Evolutionary conservation across 2,797 vertebrate species (phyloP), one percentile per base, ranked within the genome.

Genomic region (Kryptopterus vitreolus): DNA sequence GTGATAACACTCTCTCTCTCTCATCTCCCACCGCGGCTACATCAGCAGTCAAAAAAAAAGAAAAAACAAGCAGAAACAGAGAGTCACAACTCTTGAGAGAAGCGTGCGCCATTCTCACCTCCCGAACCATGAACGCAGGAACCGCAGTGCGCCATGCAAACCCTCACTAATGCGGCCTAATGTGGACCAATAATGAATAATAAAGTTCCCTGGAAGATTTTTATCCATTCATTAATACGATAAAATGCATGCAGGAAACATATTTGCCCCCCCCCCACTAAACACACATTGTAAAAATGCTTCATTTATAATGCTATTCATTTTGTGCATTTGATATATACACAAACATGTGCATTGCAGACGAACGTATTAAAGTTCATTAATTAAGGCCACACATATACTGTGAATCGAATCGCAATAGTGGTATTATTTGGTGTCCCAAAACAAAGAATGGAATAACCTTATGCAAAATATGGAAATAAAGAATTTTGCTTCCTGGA

Each of bases 401-500:
- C 68, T 20, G 26, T 52, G 18, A 53, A 72, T n/a, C 20, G 29
- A 69, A 18, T 29, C 43, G 48, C n/a, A 50, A 3, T 68, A 24
- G 7, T 10, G n/a, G 46, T 46, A n/a, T 22, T 35, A 66, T 7
- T 66, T n/a, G n/a, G n/a, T n/a, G n/a, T n/a, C n/a, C n/a, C 46
- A 50, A n/a, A n/a, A 69, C 26, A 20, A 15, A 69, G 24, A 24
- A 50, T 69, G 24, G 66, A 69, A 29, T 50, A 66, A 52, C 46
- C 15, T 52, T 53, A 15, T 8, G 58, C 15, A 59, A 61, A 81
- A 11, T 52, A 53, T 20, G 16, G 20, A 58, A 76, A 59, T 35
- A 35, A 58, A 80, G 5, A n/a, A 13, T 50, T 58, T 81, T n/a
- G 58, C 69, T 46, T 9, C 15, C n/a, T 75, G n/a, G n/a, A n/a